These are phyloP conservation scores for Crocallis elinguaria DNA, from an alignment of 2,888 invertebrate genomes.

Conservation along the genomic window DNA sequence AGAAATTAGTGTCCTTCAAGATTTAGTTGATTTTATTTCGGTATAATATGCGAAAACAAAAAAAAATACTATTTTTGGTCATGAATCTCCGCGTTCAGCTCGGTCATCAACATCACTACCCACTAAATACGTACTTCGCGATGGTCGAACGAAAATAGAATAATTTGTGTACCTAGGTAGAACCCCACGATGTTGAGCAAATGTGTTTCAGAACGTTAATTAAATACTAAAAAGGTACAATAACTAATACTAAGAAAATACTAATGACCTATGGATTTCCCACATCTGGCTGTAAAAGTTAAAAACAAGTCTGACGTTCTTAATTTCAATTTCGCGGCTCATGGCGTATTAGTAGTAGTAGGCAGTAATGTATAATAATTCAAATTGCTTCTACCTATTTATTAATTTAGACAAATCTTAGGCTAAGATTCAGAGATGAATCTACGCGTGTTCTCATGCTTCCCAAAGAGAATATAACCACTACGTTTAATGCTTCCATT, in stretches of 20 bases:
- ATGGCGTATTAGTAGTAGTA: too few species aligned
- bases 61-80: too few species aligned
- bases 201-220: constrained; percentile 29
- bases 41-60: too few species aligned
- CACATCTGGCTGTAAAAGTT: not conserved
- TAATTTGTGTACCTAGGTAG: constrained; percentile 39
- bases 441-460: too few species aligned
- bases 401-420: too few species aligned
- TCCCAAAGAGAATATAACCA: too few species aligned
- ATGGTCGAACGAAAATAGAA: constrained; percentile 76
- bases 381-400: not conserved
- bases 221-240: constrained; percentile 14
- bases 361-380: too few species aligned
- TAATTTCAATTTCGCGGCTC: not conserved
- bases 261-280: not conserved
- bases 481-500: too few species aligned
- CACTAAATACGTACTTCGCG: constrained; percentile 69
- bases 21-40: too few species aligned
- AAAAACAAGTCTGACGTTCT: not conserved
- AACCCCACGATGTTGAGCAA: constrained; percentile 55
- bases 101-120: constrained; percentile 38
- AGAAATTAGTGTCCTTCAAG: too few species aligned
- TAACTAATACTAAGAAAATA: constrained; percentile 6
- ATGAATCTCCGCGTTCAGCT: constrained; percentile 22
- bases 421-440: too few species aligned